A percentile compares a stretch with the other conserved stretches of the same genome.
phyloP scores from a whole-genome alignment of 1,140 invertebrate genomes.

The Drosophila serrata region DNA sequence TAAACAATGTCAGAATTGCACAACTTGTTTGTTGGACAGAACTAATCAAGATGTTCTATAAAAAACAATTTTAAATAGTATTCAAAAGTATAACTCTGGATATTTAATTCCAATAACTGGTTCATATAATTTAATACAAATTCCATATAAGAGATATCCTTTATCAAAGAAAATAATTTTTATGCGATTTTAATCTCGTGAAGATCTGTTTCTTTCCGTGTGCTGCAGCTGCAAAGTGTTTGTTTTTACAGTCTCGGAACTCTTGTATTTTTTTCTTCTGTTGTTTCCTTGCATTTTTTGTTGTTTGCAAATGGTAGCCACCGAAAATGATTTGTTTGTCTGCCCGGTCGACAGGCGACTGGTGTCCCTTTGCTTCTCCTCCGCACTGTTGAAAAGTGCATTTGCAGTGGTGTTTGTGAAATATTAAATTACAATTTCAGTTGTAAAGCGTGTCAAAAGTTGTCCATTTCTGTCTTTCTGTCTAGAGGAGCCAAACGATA shows the following conservation, averaged over 20 bases:
- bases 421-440: slow-evolving; percentile 63
- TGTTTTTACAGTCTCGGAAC: slow-evolving; percentile 70
- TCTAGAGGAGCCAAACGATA: background rate
- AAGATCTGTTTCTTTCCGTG: slow-evolving; percentile 21
- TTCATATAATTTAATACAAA: background rate
- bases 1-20: no score
- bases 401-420: slow-evolving; percentile 40
- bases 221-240: slow-evolving; percentile 57
- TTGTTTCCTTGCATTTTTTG: slow-evolving; percentile 39
- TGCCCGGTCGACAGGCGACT: slow-evolving; percentile 49
- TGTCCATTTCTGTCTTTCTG: slow-evolving; percentile 1
- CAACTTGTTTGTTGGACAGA: background rate
- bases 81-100: background rate
- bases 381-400: slow-evolving; percentile 29
- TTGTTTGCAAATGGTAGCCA: slow-evolving; percentile 65
- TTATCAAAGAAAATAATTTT: background rate
- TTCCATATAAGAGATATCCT: background rate
- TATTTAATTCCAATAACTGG: no score
- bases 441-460: slow-evolving; percentile 31
- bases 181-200: no score
- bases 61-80: background rate
- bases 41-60: background rate
- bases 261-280: slow-evolving; percentile 33
- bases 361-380: slow-evolving; percentile 1
- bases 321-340: slow-evolving; percentile 80